These are phyloP conservation scores for Spisula subtruncata DNA, from an alignment of 2,888 invertebrate species.

Conservation along the genomic window DNA sequence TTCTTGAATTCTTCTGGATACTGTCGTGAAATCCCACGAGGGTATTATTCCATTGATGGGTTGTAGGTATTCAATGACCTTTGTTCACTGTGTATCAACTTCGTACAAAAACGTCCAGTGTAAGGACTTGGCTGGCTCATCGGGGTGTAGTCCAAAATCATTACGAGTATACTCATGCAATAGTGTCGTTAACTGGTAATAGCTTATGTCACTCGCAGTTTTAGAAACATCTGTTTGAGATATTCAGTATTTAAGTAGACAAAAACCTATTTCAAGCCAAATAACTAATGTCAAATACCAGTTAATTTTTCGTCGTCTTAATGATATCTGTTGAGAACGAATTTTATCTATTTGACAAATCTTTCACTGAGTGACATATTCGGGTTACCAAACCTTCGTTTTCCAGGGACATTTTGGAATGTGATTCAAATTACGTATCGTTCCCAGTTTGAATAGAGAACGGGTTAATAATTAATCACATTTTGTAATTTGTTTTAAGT, in stretches of 20 bases:
- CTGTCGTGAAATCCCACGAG: conserved; percentile 10
- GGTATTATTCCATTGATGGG: not conserved
- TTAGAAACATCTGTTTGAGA: conserved; percentile 7
- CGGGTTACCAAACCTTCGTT: conserved; percentile 7
- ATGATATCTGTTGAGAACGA: conserved; percentile 1
- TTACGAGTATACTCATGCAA: not conserved
- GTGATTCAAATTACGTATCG: not conserved
- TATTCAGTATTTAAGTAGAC: not conserved
- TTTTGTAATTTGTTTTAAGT: not conserved
- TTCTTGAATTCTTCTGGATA: not conserved
- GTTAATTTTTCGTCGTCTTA: not conserved
- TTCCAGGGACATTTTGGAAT: conserved; percentile 5
- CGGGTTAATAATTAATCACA: not conserved
- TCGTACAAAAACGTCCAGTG: not conserved
- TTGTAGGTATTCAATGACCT: not conserved
- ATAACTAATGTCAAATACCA: conserved; percentile 17
- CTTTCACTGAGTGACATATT: not conserved
- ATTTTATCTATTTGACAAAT: conserved; percentile 17
- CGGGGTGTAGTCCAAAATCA: not conserved
- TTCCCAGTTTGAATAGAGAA: not conserved
- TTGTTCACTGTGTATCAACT: not conserved
- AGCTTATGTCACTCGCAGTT: conserved; percentile 21
- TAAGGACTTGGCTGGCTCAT: not conserved
- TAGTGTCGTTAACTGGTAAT: conserved; percentile 24
- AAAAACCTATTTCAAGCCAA: not conserved